Evolutionary conservation across 2,797 vertebrate genomes (phyloP).

Genomic region (Furcifer pardalis): DNA sequence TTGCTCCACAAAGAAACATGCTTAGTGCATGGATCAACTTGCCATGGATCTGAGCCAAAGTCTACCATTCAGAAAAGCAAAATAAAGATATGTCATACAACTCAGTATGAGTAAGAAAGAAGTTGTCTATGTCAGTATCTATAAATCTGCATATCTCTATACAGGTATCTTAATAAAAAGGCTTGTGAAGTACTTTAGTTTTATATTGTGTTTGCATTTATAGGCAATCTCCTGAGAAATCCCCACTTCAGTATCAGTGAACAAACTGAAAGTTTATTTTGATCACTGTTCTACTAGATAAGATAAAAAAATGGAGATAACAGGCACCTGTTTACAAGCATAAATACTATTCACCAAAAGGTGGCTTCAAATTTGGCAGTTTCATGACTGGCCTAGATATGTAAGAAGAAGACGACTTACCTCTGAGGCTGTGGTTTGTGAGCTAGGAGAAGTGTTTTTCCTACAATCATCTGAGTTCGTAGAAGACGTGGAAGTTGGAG

Average conservation of each 20-base stretch:
- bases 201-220: slow-evolving; percentile 71
- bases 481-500: slow-evolving; percentile 96
- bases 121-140: background rate
- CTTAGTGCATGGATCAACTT: background rate
- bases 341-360: slow-evolving; percentile 11
- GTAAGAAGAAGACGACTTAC: slow-evolving; percentile 84
- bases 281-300: slow-evolving; percentile 79
- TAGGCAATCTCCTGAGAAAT: slow-evolving; percentile 73
- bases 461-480: slow-evolving; percentile 95
- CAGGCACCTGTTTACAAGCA: slow-evolving; percentile 42
- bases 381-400: too few relatives aligned
- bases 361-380: too few relatives aligned
- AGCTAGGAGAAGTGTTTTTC: slow-evolving; percentile 90
- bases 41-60: slow-evolving; percentile 13
- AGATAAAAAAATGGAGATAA: slow-evolving; percentile 80
- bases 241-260: slow-evolving; percentile 74
- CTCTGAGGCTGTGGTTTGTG: slow-evolving; percentile 85
- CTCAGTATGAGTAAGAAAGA: slow-evolving; percentile 19
- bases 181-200: slow-evolving; percentile 74
- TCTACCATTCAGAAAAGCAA: background rate
- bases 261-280: slow-evolving; percentile 78
- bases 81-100: slow-evolving; percentile 2
- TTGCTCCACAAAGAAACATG: background rate
- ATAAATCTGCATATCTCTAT: background rate
- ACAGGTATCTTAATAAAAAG: slow-evolving; percentile 72